Evolutionary conservation across 2,888 invertebrate genomes (phyloP).

Genomic region (Tridacna crocea): DNA sequence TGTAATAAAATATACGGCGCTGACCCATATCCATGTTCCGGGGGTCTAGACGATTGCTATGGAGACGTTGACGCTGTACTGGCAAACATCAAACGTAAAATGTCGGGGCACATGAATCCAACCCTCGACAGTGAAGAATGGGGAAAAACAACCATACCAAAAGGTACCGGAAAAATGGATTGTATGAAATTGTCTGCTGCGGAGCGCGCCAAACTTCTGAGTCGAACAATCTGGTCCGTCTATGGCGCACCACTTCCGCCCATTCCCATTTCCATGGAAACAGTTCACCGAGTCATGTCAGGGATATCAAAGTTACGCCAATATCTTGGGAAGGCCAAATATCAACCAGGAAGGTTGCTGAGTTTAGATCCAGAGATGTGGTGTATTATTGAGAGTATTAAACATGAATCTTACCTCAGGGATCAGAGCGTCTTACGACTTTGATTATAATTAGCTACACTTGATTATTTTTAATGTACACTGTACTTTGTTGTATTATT

Average conservation of each 20-base stretch:
- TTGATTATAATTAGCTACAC: too few species aligned
- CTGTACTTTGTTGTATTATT: too few species aligned
- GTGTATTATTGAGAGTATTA: constrained; percentile 50
- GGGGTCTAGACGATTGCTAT: constrained; percentile 8
- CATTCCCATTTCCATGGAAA: constrained; percentile 30
- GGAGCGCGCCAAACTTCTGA: constrained; percentile 32
- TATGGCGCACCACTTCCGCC: constrained; percentile 47
- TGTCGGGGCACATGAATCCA: neutral
- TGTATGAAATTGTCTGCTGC: constrained; percentile 22
- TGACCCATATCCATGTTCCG: constrained; percentile 28
- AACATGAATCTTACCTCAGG: neutral
- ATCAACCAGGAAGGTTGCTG: constrained; percentile 38
- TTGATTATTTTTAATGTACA: too few species aligned
- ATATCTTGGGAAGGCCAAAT: constrained; percentile 36
- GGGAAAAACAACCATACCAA: neutral
- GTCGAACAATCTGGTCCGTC: constrained; percentile 47
- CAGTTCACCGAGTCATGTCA: constrained; percentile 27
- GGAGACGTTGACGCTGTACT: constrained; percentile 20
- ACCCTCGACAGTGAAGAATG: neutral
- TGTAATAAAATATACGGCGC: constrained; percentile 41
- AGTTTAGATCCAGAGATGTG: constrained; percentile 48
- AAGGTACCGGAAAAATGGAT: constrained; percentile 28
- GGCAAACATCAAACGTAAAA: constrained; percentile 16
- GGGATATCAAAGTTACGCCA: constrained; percentile 23
- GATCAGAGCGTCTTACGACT: neutral